Evolutionary conservation across 35 echinoderm and acorn worm genomes (phyloP).

Genomic region (Ptychodera flava): DNA sequence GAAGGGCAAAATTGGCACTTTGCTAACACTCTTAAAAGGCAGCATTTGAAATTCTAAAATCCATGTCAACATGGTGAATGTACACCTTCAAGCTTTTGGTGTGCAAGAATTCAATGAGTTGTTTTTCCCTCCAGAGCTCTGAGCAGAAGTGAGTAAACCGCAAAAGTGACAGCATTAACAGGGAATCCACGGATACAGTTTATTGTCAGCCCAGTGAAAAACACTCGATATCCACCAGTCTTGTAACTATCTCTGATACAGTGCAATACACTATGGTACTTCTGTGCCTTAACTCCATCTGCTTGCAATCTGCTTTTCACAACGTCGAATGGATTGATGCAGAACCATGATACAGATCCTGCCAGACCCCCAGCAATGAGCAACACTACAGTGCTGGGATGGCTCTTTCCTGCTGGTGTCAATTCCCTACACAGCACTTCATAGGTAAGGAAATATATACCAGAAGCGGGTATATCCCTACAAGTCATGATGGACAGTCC

Average conservation of each 20-base stretch:
- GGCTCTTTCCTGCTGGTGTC: not conserved
- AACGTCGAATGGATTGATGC: constrained; percentile 59
- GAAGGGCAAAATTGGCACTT: too few relatives aligned
- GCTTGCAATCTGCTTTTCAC: constrained; percentile 82
- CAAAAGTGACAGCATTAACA: constrained; percentile 87
- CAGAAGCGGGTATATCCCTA: constrained; percentile 17
- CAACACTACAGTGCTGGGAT: constrained; percentile 52
- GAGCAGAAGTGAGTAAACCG: constrained; percentile 35
- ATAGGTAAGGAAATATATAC: constrained; percentile 29
- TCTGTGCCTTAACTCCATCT: constrained; percentile 50
- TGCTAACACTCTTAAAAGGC: too few relatives aligned
- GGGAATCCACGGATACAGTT: constrained; percentile 79
- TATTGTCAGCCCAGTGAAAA: constrained; percentile 59
- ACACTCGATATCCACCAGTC: constrained; percentile 54
- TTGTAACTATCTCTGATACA: constrained; percentile 46
- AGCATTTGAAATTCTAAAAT: too few relatives aligned
- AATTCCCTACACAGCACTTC: constrained; percentile 8
- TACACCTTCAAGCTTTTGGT: too few relatives aligned
- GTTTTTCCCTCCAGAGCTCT: too few relatives aligned
- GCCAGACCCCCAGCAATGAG: constrained; percentile 69
- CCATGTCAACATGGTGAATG: too few relatives aligned
- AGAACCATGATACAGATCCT: constrained; percentile 67
- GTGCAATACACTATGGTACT: constrained; percentile 57
- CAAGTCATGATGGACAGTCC: not conserved
- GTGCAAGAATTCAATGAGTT: too few relatives aligned